phyloP scores from a whole-genome alignment of 2,113 vertebrate species.

The Bufo bufo region DNA sequence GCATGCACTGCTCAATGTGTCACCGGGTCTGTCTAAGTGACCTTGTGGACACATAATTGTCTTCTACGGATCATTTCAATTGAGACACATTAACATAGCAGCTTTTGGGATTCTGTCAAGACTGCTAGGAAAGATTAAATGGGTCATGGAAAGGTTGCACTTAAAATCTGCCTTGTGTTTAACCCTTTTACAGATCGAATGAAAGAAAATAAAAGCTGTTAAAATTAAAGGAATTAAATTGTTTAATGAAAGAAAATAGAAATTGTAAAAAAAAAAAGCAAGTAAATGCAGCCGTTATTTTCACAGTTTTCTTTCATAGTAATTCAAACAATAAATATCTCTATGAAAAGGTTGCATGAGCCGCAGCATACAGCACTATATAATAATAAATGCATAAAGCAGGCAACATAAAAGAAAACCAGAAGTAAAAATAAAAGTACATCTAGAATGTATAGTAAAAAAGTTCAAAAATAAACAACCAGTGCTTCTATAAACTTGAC shows the following conservation, averaged over 20 bases:
- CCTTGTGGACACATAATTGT: constrained; percentile 58
- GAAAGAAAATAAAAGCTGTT: background rate
- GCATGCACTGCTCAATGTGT: constrained; percentile 38
- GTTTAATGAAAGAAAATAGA: no score
- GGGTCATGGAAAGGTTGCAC: constrained; percentile 53
- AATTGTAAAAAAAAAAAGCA: background rate
- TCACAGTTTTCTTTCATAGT: no score
- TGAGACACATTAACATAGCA: constrained; percentile 55
- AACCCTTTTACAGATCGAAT: background rate
- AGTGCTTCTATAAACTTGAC: no score
- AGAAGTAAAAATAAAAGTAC: no score
- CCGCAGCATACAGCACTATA: no score
- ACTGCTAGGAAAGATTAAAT: constrained; percentile 30
- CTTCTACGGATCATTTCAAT: constrained; percentile 56
- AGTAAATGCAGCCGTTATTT: no score
- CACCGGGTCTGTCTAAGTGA: constrained; percentile 41
- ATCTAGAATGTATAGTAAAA: no score
- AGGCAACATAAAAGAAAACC: no score
- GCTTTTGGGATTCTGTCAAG: constrained; percentile 50
- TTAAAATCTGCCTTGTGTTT: constrained; percentile 23
- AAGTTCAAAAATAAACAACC: no score
- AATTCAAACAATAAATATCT: no score
- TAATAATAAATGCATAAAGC: no score
- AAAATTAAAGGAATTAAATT: background rate
- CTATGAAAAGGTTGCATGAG: no score